These are phyloP conservation scores for Nematopogon swammerdamellus DNA, from an alignment of 2,888 invertebrate species.

Conservation along the genomic window DNA sequence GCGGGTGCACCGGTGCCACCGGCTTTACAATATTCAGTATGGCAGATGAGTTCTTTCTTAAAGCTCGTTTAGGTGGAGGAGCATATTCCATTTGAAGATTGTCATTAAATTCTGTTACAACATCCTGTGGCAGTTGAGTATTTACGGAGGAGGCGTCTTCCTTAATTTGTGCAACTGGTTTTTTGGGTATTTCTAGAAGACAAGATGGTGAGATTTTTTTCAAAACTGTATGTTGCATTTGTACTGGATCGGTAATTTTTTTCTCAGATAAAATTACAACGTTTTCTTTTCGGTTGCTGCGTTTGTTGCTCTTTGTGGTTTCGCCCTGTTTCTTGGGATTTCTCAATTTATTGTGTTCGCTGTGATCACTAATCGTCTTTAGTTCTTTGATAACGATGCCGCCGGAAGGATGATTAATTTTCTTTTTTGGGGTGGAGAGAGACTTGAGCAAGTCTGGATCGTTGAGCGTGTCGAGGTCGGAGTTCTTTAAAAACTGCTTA, in stretches of 20 bases:
- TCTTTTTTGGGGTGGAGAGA: neutral
- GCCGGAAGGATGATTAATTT: neutral
- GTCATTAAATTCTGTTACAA: too few relatives aligned
- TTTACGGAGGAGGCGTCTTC: slow-evolving; percentile 2
- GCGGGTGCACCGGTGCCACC: too few relatives aligned
- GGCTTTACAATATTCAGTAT: too few relatives aligned
- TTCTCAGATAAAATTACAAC: slow-evolving; percentile 30
- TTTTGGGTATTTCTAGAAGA: slow-evolving; percentile 17
- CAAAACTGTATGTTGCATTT: slow-evolving; percentile 19
- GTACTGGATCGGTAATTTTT: slow-evolving; percentile 23
- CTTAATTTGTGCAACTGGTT: slow-evolving; percentile 12
- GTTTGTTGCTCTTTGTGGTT: too few relatives aligned
- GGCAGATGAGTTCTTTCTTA: too few relatives aligned
- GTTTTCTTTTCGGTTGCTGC: neutral
- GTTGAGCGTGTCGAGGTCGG: neutral
- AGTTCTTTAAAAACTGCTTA: neutral
- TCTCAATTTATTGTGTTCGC: too few relatives aligned
- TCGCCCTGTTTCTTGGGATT: too few relatives aligned
- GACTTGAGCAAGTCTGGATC: neutral
- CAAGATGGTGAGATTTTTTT: slow-evolving; percentile 24
- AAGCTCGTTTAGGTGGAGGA: too few relatives aligned
- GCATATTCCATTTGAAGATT: too few relatives aligned
- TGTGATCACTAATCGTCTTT: too few relatives aligned
- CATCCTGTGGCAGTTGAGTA: too few relatives aligned
- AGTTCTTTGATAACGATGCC: neutral